Evolutionary conservation across 2,797 vertebrate genomes (phyloP).

Genomic region (Micromesistius poutassou): DNA sequence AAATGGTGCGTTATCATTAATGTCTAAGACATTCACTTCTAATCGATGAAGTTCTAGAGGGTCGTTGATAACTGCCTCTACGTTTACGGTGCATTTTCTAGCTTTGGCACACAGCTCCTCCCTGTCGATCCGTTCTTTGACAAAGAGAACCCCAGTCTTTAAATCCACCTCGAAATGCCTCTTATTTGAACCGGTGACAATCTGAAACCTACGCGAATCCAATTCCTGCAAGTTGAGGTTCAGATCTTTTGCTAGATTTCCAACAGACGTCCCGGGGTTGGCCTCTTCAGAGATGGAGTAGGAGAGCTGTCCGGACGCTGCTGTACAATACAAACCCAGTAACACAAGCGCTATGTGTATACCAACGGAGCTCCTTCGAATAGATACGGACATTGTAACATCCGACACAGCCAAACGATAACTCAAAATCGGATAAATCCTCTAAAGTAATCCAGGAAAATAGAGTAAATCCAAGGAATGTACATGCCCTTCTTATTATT

Average conservation of each 20-base stretch:
- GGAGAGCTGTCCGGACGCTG: conserved; percentile 56
- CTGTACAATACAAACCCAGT: conserved; percentile 41
- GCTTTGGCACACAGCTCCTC: conserved; percentile 62
- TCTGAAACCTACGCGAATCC: conserved; percentile 61
- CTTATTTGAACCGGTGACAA: conserved; percentile 55
- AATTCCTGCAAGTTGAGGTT: conserved; percentile 55
- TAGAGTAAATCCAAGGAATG: neutral
- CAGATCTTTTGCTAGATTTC: conserved; percentile 69
- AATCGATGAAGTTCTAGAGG: conserved; percentile 61
- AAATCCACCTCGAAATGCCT: conserved; percentile 68
- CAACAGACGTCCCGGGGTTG: conserved; percentile 58
- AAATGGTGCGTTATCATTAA: conserved; percentile 62
- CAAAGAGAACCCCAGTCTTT: conserved; percentile 59
- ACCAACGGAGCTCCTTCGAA: conserved; percentile 14
- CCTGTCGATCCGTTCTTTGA: conserved; percentile 65
- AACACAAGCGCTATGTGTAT: conserved; percentile 37
- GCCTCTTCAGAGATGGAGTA: conserved; percentile 69
- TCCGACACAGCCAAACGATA: conserved; percentile 3
- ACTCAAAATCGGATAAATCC: conserved; percentile 19
- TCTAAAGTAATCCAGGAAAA: neutral
- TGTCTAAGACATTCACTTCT: conserved; percentile 57
- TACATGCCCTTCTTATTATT: neutral
- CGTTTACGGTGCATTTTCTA: conserved; percentile 50
- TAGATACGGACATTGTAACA: conserved; percentile 40
- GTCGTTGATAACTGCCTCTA: conserved; percentile 60